Evolutionary conservation across 2,113 vertebrate genomes (phyloP), one percentile per base, ranked within the genome.

Genomic region (Vicugna pacos): DNA sequence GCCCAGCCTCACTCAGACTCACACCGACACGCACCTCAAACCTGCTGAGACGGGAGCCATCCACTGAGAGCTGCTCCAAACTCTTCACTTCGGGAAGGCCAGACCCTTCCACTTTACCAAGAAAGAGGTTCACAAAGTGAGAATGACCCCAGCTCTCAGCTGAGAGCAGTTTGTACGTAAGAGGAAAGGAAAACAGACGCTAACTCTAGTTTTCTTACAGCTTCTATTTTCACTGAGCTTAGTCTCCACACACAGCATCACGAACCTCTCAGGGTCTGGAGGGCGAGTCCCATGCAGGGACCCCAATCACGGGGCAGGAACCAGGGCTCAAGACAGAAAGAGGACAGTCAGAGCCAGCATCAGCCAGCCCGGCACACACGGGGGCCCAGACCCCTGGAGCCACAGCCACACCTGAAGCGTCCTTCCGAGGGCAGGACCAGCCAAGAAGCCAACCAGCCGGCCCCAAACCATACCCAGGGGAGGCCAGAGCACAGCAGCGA

Each of bases 21-120:
- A 97, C 95, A 96, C 96, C 98, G 98, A 98, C 97, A 77, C 96
- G 93, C 98, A 97, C 3, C 22, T 97, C 96, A 12, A 97, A 20
- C 90, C 94, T 86, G 0, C 10, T 16, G 62, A 76, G 94, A 95
- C 3, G 24, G 10, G 3, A 65, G 50, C 84, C 89, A 76, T 28
- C 93, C 89, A 76, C 26, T 92, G 38, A 65, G 94, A 95, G 75
- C 79, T 3, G 1, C 72, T 79, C 88, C 93, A 58, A 81, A n/a
- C 86, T 89, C 93, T 52, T 67, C 72, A 89, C 81, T 32, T 2
- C 0, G 38, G 72, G 92, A 92, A 81, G 79, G 84, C 86, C 17
- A 72, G 97, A 92, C 87, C 96, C 92, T 46, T 70, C 65, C 8
- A 38, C 32, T 60, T 91, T 82, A 94, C 90, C n/a, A 81, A 70